Base-by-base conservation (phyloP, 2,888 invertebrate genomes). In the Tetragonula carbonaria region DNA sequence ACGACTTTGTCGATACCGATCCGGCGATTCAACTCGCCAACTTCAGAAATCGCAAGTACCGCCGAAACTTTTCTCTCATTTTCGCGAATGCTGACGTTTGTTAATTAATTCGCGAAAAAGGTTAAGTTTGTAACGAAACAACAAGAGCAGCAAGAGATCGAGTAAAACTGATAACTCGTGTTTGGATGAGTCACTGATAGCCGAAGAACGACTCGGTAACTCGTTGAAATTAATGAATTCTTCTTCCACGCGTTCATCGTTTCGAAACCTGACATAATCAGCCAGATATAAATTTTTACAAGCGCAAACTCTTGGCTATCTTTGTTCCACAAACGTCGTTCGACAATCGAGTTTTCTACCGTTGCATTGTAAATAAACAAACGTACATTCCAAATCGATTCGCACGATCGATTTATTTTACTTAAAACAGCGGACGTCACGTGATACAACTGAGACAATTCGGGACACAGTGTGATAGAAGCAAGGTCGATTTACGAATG, bases 221-320 rank as follows among this genome's bases (percentile, higher is more conserved):
- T 81, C 62, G 74, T 81, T 82, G 53, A 74, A 74, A 74, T 71
- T 45, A 82, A 82, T 28, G 16, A 67, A 82, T 67, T 72, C 50
- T 23, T 33, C 33, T 33, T 33, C 33, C 45, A 21, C 11, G 59
- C 59, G 63, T 74, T 55, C 33, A 11, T 23, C 28, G 21, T 11
- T 16, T 65, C n/a, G 28, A 11, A 51, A 51, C 2, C 16, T 80
- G 68, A 70, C 38, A 57, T 50, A 82, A 82, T 57, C 33, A 55
- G 51, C 33, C n/a, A 53, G 6, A 51, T 63, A 51, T 63, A 59
- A 67, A 75, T 53, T 80, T 55, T 6, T 55, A 38, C 21, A n/a
- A n/a, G 13, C 16, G 2, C 23, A 18, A 4, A 33, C 23, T 50
- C 50, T 21, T 21, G 4, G 16, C 8, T n/a, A 16, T 4, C 45